Base-by-base conservation (phyloP, 2,113 vertebrate genomes). In the Alectura lathami region DNA sequence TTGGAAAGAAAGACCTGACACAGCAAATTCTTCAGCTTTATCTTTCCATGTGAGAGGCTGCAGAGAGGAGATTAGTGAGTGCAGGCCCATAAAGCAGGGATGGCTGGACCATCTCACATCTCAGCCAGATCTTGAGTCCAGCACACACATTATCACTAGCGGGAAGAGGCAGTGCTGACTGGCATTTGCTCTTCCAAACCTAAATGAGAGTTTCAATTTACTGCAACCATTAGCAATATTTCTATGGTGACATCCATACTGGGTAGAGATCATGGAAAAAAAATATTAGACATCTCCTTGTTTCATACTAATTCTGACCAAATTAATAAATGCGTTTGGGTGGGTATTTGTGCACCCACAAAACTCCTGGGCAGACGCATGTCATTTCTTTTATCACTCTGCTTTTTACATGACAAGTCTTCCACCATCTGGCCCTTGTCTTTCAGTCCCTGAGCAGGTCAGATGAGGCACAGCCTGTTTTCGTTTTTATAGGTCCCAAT, bases 1-100 rank as follows among this genome's bases (percentile, higher is more conserved):
- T 70, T 17, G 77, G 72, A 89, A 94, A 77, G 64, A 93, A 93
- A 83, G 63, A 47, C 50, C 82, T 89, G 87, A 93, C 51, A 14
- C 72, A 87, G 74, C 89, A 79, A 83, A 83, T 91, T 38, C 70
- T 79, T 87, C 91, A 16, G 54, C 27, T 57, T 84, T 74, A n/a
- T 63, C 77, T 77, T 73, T 78, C 63, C 32, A 0, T 3, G 1
- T 11, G 56, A 91, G 83, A 3, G 11, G 59, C 75, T 88, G 3
- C 81, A 60, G 51, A 51, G 22, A 88, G 30, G 26, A 83, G 68
- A 86, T 29, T 32, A 88, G 48, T 0, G 0, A 83, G 27, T 34
- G 27, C n/a, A 75, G 14, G 9, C 47, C 77, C 36, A 11, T 48
- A 53, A 89, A 89, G 32, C 42, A 73, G 40, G n/a, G 50, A 1